Base-by-base conservation (phyloP, 1,140 invertebrate genomes). In the Phocides pigmalion region DNA sequence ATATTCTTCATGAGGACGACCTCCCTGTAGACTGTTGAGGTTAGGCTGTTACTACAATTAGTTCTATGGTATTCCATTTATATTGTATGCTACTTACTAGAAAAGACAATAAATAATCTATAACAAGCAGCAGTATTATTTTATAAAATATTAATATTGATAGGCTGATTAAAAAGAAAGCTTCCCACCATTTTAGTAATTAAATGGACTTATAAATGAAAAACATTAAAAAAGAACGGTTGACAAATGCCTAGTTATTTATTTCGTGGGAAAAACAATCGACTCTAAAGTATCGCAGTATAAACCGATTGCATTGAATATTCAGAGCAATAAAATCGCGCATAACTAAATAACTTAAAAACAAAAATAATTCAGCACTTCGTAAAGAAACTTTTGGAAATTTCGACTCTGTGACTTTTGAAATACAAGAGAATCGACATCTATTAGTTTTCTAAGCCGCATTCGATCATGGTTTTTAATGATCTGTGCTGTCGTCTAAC, bases 241-340 rank as follows among this genome's bases (percentile, higher is more conserved):
- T 61, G 58, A 61, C 58, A 61, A 61, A 61, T 61, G 58, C 32
- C 22, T 14, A 20, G 28, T 49, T 49, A 61, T 61, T 61, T 37
- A 61, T 61, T 39, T 37, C 20, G n/a, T 47, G 22, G 9, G 25
- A 39, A 62, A 49, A 62, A 50, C 58, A 62, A 62, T 61, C 56
- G 16, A 15, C 3, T 50, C 47, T 49, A 62, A 62, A 62, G 58
- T 62, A 46, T 62, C 58, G 58, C 58, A 62, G 46, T 62, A 32
- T 62, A 37, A 28, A 14, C 32, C 16, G 46, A 25, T 39, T 3
- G 9, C 39, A 50, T 62, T 49, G 58, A 49, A 62, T 62, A 62
- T 62, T 62, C 58, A 62, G 14, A 15, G 51, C 47, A 62, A 62
- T 41, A 49, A 25, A 22, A 37, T 37, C 17, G 11, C 28, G 58